Percentiles rank a stretch among this genome's conserved stretches.
phyloP scores from a whole-genome alignment of 53 echinoderm and acorn worm genomes.

The Astropecten irregularis region DNA sequence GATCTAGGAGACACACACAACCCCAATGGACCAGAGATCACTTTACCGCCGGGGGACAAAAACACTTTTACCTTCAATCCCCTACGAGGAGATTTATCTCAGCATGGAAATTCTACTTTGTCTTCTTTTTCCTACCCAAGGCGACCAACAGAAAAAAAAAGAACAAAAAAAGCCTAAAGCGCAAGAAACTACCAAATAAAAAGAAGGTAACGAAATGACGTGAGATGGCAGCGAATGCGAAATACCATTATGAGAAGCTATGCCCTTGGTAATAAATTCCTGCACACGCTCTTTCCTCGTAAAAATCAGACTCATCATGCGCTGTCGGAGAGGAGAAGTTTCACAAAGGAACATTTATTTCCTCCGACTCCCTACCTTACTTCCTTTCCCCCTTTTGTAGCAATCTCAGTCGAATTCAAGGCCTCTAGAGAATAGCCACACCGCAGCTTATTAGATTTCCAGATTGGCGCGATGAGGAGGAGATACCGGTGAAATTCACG shows the following conservation, averaged over 20 bases:
- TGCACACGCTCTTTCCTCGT: conserved; percentile 9
- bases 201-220: neutral
- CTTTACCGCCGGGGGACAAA: conserved; percentile 18
- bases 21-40: conserved; percentile 38
- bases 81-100: conserved; percentile 8
- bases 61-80: conserved; percentile 23
- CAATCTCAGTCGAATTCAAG: conserved; percentile 25
- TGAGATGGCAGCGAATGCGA: conserved; percentile 12
- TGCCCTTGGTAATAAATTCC: conserved; percentile 21
- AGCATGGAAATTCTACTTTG: too few relatives aligned
- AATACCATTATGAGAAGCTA: conserved; percentile 5
- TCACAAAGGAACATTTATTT: neutral
- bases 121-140: too few relatives aligned
- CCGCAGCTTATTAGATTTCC: conserved; percentile 35
- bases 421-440: conserved; percentile 34
- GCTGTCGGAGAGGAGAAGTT: neutral
- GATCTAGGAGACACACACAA: conserved; percentile 32
- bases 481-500: conserved; percentile 33
- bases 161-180: conserved; percentile 11
- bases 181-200: neutral
- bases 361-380: neutral
- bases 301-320: conserved; percentile 3
- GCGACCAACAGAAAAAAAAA: too few relatives aligned
- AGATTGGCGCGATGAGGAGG: conserved; percentile 22
- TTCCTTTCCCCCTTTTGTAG: conserved; percentile 31